phyloP scores from a whole-genome alignment of 1,140 invertebrate species.

The Conopomorpha cramerella region DNA sequence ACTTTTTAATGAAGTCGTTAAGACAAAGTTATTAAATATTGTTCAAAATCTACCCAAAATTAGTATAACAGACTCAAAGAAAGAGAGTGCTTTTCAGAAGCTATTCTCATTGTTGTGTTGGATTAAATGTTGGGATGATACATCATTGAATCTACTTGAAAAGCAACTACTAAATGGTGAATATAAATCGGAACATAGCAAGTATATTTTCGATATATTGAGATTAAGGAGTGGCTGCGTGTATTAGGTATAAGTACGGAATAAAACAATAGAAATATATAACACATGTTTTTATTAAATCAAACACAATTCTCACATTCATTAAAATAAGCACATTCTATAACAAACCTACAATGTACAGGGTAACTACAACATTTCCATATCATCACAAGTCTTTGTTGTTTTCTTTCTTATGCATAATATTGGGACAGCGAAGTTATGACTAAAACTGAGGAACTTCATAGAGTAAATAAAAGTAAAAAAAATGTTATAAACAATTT shows the following conservation, averaged over 20 bases:
- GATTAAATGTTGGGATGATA: constrained; percentile 43
- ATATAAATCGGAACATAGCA: constrained; percentile 29
- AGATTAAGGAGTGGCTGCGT: constrained; percentile 28
- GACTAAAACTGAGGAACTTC: too few species aligned
- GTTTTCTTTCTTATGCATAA: too few species aligned
- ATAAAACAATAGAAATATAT: too few species aligned
- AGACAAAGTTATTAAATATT: constrained; percentile 33
- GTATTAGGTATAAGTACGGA: too few species aligned
- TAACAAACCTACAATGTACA: too few species aligned
- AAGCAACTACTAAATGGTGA: constrained; percentile 36
- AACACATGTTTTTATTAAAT: too few species aligned
- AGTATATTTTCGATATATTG: constrained; percentile 40
- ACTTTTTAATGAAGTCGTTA: constrained; percentile 37
- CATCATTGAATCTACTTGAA: constrained; percentile 44
- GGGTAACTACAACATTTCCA: constrained; percentile 10
- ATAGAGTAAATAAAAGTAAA: too few species aligned
- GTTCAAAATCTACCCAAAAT: constrained; percentile 49
- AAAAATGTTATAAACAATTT: too few species aligned
- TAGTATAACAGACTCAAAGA: constrained; percentile 24
- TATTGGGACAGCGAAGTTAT: too few species aligned
- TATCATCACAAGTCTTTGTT: too few species aligned
- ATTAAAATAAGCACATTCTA: too few species aligned
- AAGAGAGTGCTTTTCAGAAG: constrained; percentile 27
- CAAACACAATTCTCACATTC: too few species aligned
- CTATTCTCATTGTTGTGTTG: constrained; percentile 49